Percentiles rank a stretch among this genome's conserved stretches.
Evolutionary conservation across 2,797 vertebrate species (phyloP).

Genomic region (Ceryle rudis): DNA sequence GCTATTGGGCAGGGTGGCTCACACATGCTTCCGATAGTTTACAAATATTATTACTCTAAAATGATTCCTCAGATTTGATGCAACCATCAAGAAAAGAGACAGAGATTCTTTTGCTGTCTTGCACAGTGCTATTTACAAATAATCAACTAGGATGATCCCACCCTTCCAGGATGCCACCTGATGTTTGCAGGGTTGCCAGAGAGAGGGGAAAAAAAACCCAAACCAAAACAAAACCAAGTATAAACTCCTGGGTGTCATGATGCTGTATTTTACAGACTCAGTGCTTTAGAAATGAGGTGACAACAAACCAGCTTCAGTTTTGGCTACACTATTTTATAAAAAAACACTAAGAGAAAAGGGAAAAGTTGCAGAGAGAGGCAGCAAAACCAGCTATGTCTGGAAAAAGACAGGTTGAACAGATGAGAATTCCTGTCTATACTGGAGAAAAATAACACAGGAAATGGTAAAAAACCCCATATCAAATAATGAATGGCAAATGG

Average conservation of each 20-base stretch:
- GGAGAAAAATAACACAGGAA: not conserved
- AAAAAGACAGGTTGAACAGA: not conserved
- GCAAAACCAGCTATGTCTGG: not conserved
- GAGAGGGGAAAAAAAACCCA: too few relatives aligned
- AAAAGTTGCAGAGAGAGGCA: not conserved
- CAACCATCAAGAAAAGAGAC: not conserved
- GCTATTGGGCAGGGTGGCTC: not conserved
- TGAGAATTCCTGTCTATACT: not conserved
- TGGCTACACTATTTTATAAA: not conserved
- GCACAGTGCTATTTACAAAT: not conserved
- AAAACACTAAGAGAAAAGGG: not conserved
- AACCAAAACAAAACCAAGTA: not conserved
- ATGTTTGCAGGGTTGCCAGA: not conserved
- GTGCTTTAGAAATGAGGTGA: not conserved
- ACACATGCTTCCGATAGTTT: not conserved
- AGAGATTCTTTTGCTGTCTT: not conserved
- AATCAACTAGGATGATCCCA: not conserved
- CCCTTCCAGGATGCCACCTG: not conserved
- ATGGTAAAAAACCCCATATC: accelerated
- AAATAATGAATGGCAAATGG: not conserved
- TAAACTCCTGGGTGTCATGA: not conserved
- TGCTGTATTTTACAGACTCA: not conserved
- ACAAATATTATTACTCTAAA: not conserved
- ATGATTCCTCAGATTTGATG: not conserved
- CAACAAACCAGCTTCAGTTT: not conserved